Evolutionary conservation across 2,113 vertebrate genomes (phyloP).

Genomic region (Carollia perspicillata): DNA sequence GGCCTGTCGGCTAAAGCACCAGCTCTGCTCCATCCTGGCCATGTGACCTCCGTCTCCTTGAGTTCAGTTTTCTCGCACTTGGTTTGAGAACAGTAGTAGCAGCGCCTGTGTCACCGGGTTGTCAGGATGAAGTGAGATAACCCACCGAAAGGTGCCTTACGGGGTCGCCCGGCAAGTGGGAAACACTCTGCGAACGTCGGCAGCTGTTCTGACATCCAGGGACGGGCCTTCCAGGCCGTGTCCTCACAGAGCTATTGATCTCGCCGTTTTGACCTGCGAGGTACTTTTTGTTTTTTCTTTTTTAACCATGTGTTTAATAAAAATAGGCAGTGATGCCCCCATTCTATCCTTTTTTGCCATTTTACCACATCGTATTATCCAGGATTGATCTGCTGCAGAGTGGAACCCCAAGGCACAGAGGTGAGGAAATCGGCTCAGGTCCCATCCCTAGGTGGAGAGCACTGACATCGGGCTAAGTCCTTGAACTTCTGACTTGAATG

Average conservation of each 20-base stretch:
- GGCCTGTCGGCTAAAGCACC: neutral
- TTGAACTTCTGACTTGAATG: neutral
- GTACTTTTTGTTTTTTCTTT: neutral
- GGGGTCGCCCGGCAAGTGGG: neutral
- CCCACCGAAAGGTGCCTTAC: neutral
- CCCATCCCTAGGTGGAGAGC: neutral
- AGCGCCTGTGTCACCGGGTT: accelerated
- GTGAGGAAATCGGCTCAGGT: neutral
- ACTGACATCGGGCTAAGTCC: neutral
- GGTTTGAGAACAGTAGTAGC: neutral
- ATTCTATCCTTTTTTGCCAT: neutral
- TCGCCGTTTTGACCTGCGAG: neutral
- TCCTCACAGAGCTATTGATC: neutral
- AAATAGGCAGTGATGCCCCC: neutral
- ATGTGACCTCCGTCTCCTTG: neutral
- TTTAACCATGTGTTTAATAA: neutral
- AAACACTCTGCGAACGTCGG: neutral
- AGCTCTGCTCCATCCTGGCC: neutral
- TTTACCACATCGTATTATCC: neutral
- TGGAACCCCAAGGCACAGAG: neutral
- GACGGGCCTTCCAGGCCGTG: neutral
- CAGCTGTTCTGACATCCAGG: no score
- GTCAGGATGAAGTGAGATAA: neutral
- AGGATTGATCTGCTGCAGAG: neutral
- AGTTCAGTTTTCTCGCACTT: neutral